phyloP scores from a whole-genome alignment of 2,113 vertebrate species.

The Aplodontia rufa region DNA sequence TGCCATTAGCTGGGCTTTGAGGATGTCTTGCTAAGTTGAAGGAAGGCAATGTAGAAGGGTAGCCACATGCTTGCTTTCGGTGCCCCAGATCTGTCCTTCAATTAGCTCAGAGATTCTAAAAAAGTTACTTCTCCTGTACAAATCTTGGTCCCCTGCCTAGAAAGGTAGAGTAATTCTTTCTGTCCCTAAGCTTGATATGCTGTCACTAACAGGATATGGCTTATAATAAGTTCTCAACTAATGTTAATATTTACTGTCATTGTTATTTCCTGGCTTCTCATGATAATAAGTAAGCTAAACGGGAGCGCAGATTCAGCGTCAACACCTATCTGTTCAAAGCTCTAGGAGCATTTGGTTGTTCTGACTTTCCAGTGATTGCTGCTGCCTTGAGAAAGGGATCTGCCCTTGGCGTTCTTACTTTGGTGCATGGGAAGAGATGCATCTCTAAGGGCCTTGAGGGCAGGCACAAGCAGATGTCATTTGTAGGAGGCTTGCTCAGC shows the following conservation, averaged over 20 bases:
- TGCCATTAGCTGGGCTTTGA: neutral
- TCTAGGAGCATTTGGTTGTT: no score
- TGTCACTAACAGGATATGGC: neutral
- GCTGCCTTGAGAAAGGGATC: neutral
- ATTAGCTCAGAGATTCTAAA: neutral
- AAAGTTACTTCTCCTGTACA: neutral
- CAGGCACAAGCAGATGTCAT: no score
- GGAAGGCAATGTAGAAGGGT: accelerated
- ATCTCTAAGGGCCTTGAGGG: neutral
- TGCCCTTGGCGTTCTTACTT: neutral
- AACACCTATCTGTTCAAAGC: neutral
- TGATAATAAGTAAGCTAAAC: no score
- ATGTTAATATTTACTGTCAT: neutral
- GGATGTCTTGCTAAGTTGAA: neutral
- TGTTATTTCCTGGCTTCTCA: neutral
- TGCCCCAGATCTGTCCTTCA: neutral
- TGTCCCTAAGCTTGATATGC: neutral
- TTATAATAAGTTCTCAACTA: neutral
- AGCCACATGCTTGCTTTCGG: neutral
- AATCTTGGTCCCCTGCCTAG: neutral
- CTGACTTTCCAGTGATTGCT: accelerated
- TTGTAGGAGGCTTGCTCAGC: no score
- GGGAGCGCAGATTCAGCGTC: neutral
- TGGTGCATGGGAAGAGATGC: neutral
- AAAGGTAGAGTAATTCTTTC: neutral